Evolutionary conservation across 2,797 vertebrate genomes (phyloP).

Genomic region (Diglossa cyanea): DNA sequence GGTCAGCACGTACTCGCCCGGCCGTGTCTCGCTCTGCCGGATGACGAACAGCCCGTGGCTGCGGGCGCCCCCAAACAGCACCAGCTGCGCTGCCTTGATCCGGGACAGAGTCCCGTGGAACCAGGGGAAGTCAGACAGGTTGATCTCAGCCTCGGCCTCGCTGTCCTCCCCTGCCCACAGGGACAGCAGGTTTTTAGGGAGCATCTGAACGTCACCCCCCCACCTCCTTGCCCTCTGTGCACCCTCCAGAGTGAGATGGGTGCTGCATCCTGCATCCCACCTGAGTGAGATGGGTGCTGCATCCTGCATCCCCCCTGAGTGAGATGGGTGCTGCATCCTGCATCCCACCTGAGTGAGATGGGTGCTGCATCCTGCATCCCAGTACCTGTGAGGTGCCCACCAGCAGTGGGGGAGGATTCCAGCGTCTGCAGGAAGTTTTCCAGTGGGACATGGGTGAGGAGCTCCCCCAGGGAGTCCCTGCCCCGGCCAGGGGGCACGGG

Average conservation of each 20-base stretch:
- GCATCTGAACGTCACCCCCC: fast-evolving
- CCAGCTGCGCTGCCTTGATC: slow-evolving; percentile 91
- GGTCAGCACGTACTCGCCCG: slow-evolving; percentile 95
- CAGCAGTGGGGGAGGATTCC: slow-evolving; percentile 77
- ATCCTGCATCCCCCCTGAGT: not conserved
- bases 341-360: not conserved
- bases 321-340: not conserved
- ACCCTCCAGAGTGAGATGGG: not conserved
- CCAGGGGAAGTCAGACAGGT: slow-evolving; percentile 90
- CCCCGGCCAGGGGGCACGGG: slow-evolving; percentile 75
- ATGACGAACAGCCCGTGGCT: slow-evolving; percentile 95
- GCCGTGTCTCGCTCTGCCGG: slow-evolving; percentile 93
- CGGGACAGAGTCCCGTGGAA: slow-evolving; percentile 92
- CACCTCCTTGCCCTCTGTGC: not conserved
- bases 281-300: too few relatives aligned
- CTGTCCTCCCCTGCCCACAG: slow-evolving; percentile 72
- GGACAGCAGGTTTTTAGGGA: not conserved
- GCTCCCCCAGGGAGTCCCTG: slow-evolving; percentile 84
- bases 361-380: not conserved
- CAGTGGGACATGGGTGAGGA: slow-evolving; percentile 87
- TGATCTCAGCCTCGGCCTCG: slow-evolving; percentile 77
- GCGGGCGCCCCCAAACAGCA: slow-evolving; percentile 86
- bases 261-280: too few relatives aligned
- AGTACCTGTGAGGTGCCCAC: slow-evolving; percentile 76
- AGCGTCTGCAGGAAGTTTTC: slow-evolving; percentile 91